phyloP scores from a whole-genome alignment of 2,113 vertebrate genomes.

The Psilopogon haemacephalus region DNA sequence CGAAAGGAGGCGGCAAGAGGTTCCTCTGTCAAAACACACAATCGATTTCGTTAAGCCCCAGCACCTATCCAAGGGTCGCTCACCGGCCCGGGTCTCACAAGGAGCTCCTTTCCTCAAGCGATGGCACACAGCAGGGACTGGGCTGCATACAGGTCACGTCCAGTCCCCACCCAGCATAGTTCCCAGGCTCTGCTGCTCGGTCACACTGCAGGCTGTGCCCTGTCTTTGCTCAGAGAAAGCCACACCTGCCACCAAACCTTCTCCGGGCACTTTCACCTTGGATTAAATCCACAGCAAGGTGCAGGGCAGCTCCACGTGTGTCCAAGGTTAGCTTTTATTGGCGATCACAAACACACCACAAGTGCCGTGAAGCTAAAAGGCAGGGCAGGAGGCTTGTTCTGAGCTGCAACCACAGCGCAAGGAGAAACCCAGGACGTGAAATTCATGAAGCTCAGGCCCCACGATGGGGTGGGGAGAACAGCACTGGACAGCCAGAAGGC shows the following conservation, averaged over 20 bases:
- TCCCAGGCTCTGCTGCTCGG: rapidly evolving
- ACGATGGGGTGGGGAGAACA: rapidly evolving
- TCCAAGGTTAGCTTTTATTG: neutral
- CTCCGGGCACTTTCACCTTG: neutral
- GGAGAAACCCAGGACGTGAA: rapidly evolving
- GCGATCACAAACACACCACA: neutral
- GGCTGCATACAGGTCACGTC: neutral
- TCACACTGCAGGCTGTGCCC: rapidly evolving
- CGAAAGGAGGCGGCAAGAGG: neutral
- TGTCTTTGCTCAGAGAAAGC: neutral
- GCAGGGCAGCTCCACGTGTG: neutral
- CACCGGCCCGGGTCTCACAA: neutral
- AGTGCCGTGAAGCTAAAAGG: neutral
- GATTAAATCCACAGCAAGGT: neutral
- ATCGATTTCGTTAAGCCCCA: neutral
- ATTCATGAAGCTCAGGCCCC: rapidly evolving
- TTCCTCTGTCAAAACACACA: neutral
- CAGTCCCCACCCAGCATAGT: neutral
- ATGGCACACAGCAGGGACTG: neutral
- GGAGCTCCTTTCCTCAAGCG: neutral
- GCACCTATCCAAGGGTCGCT: neutral
- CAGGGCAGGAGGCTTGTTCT: neutral
- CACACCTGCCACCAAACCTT: neutral
- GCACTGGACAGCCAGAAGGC: too few relatives aligned
- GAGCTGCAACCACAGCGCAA: neutral